These are phyloP conservation scores for Automeris io DNA, from an alignment of 2,888 invertebrate genomes.

Conservation along the genomic window DNA sequence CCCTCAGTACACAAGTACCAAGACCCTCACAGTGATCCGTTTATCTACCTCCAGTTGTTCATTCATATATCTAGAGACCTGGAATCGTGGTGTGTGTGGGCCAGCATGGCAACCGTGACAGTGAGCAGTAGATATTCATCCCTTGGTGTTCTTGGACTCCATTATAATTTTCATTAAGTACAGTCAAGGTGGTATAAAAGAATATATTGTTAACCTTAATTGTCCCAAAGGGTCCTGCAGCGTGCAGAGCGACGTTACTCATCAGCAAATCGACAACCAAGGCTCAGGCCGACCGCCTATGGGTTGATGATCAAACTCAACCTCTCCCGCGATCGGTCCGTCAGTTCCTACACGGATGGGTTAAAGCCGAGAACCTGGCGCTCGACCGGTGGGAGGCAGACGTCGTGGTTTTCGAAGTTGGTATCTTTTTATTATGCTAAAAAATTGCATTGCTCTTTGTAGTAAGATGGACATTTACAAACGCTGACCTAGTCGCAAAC, in stretches of 20 bases:
- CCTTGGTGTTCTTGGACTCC: too few relatives aligned
- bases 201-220: too few relatives aligned
- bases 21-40: too few relatives aligned
- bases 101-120: too few relatives aligned
- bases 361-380: conserved; percentile 57
- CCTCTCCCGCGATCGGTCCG: conserved; percentile 57
- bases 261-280: conserved; percentile 29
- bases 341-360: conserved; percentile 51
- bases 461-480: too few relatives aligned
- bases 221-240: conserved; percentile 38
- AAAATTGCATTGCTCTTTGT: neutral
- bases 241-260: conserved; percentile 27
- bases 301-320: conserved; percentile 62
- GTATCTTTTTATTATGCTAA: neutral
- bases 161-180: too few relatives aligned
- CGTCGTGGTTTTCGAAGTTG: conserved; percentile 52
- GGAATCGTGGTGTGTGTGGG: too few relatives aligned
- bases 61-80: too few relatives aligned
- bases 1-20: too few relatives aligned
- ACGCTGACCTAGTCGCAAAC: neutral
- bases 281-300: conserved; percentile 27
- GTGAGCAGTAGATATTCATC: too few relatives aligned
- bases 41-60: too few relatives aligned
- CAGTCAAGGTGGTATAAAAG: too few relatives aligned
- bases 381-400: conserved; percentile 49